Conservation (phyloP, 2,797 vertebrate species). For the Enteromius trimaculatus region DNA sequence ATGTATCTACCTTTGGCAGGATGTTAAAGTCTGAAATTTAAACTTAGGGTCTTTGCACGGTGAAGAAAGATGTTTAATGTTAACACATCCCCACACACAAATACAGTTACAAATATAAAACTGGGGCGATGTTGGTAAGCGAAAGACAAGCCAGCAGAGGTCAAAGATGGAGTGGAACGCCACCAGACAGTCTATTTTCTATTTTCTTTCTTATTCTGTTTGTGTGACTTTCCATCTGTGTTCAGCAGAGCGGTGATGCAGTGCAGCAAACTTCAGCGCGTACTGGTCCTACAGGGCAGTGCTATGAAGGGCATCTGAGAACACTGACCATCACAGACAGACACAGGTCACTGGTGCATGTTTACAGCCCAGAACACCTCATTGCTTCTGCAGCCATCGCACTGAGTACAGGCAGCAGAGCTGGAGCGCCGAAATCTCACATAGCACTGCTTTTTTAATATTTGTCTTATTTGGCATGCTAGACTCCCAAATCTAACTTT, state of each 20-base stretch:
- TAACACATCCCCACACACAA: neutral
- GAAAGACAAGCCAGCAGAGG: neutral
- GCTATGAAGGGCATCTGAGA: constrained; percentile 33
- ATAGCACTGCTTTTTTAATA: neutral
- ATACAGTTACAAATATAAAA: neutral
- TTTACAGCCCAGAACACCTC: constrained; percentile 36
- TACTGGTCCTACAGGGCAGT: constrained; percentile 27
- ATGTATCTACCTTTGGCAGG: neutral
- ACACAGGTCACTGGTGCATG: constrained; percentile 48
- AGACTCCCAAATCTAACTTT: neutral
- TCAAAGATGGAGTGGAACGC: constrained; percentile 19
- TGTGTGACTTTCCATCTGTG: constrained; percentile 42
- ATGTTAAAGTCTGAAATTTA: neutral
- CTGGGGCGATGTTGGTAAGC: neutral
- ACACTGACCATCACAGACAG: constrained; percentile 42
- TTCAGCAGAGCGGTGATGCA: constrained; percentile 42
- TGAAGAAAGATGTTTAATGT: neutral
- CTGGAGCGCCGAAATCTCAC: neutral
- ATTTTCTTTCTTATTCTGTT: constrained; percentile 44
- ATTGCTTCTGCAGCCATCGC: constrained; percentile 23
- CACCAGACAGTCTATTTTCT: constrained; percentile 23
- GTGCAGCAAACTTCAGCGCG: constrained; percentile 32
- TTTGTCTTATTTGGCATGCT: neutral
- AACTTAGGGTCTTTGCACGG: neutral
- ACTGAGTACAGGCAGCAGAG: constrained; percentile 6